Conservation (phyloP, 2,888 invertebrate genomes). For the Rambutsinella grinnellia region DNA sequence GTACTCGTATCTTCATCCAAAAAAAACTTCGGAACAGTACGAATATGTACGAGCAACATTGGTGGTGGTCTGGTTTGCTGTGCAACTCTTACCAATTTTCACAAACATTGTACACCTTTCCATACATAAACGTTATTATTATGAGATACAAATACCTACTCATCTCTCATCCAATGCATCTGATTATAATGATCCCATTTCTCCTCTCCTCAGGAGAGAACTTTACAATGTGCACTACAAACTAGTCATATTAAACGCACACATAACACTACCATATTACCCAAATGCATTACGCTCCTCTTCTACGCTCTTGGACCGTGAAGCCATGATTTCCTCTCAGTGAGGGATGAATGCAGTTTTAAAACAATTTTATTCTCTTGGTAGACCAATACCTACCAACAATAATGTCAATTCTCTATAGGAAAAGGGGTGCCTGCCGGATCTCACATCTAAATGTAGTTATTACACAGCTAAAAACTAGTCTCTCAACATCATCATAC, state of each 20-base stretch:
- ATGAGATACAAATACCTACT: neutral
- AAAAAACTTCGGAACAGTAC: conserved; percentile 19
- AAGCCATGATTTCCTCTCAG: neutral
- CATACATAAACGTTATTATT: neutral
- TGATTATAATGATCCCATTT: neutral
- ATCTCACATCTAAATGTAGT: neutral
- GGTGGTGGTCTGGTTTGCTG: neutral
- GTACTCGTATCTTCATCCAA: no score
- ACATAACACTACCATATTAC: neutral
- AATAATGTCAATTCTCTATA: conserved; percentile 5
- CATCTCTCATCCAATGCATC: no score
- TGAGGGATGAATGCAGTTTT: neutral
- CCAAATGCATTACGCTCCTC: neutral
- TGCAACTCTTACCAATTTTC: no score
- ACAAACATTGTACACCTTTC: neutral
- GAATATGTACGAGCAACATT: conserved; percentile 15
- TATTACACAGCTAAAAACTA: neutral
- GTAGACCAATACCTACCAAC: neutral
- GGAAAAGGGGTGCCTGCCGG: conserved; percentile 31
- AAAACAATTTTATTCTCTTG: no score
- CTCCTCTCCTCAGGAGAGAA: neutral
- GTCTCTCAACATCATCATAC: neutral
- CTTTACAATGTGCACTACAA: neutral
- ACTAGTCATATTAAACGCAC: neutral
- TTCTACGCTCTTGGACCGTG: neutral